Evolutionary conservation across 2,888 invertebrate species (phyloP).

Genomic region (Melinaea marsaeus): DNA sequence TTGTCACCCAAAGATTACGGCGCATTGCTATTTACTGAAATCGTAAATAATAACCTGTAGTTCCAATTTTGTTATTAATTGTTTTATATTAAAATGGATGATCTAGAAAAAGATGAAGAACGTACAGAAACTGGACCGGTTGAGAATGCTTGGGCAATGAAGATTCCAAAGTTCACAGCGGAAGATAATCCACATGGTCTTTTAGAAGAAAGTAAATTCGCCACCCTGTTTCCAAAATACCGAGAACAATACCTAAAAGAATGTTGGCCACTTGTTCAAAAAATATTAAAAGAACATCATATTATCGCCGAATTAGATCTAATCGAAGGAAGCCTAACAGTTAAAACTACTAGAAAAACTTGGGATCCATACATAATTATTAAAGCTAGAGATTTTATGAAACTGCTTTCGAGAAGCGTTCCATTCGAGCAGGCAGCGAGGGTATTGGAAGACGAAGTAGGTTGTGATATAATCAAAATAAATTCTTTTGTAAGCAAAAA

Average conservation of each 20-base stretch:
- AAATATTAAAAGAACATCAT: slow-evolving; percentile 86
- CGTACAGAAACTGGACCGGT: slow-evolving; percentile 76
- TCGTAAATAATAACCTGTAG: background rate
- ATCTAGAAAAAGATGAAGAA: slow-evolving; percentile 37
- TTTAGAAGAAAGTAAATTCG: slow-evolving; percentile 96
- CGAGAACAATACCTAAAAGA: slow-evolving; percentile 96
- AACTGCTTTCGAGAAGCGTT: slow-evolving; percentile 95
- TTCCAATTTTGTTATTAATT: background rate
- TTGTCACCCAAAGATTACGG: background rate
- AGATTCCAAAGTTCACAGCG: slow-evolving; percentile 91
- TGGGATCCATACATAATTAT: slow-evolving; percentile 99
- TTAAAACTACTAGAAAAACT: slow-evolving; percentile 95
- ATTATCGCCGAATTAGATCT: slow-evolving; percentile 93
- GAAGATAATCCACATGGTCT: slow-evolving; percentile 94
- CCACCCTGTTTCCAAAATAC: slow-evolving; percentile 97
- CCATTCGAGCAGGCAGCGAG: slow-evolving; percentile 96
- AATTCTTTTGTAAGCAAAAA: slow-evolving; percentile 92
- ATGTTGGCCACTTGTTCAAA: slow-evolving; percentile 96
- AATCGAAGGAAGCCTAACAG: slow-evolving; percentile 95
- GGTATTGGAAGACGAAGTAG: slow-evolving; percentile 92
- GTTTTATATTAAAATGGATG: slow-evolving; percentile 18
- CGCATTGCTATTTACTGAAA: background rate
- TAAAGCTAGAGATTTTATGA: slow-evolving; percentile 97
- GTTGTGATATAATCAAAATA: slow-evolving; percentile 98
- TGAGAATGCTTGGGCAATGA: slow-evolving; percentile 91